Evolutionary conservation across 1,140 invertebrate species (phyloP), one percentile per base, ranked within the genome.

Genomic region (Drosophila nigromelanica): DNA sequence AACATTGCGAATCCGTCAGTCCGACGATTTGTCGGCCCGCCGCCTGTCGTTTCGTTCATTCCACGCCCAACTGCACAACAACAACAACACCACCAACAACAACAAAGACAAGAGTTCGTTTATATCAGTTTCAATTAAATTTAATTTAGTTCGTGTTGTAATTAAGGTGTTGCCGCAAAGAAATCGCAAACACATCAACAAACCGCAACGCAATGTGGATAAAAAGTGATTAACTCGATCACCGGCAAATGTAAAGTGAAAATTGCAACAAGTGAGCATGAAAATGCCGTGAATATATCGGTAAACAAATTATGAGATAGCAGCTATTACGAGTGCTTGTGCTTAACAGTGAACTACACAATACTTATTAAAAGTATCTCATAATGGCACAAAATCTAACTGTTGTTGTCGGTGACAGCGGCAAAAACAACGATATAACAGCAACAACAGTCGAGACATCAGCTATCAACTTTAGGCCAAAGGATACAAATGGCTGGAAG

Each of bases 401-500:
- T 15, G 82, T 83, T 67, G 24, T 68, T 50, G 63, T 80, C 40
- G 63, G 67, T 35, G 76, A 81, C 14, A 58, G 58, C 21, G 33
- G 47, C 12, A 67, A 61, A 6, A 63, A 5, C n/a, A 51, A 52
- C 10, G 59, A 35, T 14, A 55, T 45, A 21, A n/a, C 35, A 56
- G 11, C 68, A 67, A 42, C 37, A 50, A 11, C 55, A 7, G 43
- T 63, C 4, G 55, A 58, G 12, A 42, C 61, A 5, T 18, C 68
- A 1, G 78, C 70, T n/a, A 42, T 71, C 7, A 81, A 73, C 27
- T 89, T 89, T 14, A 89, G 80, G 76, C 80, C 83, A 59, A 89
- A 89, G 85, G 79, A 89, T 78, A 83, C 75, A 5, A 91, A 87
- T 69, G 81, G 79, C 68, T 91, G 90, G 90, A 90, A 74, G 77